These are phyloP conservation scores for Teleiodes luculella DNA, from an alignment of 2,888 invertebrate genomes.

Conservation along the genomic window DNA sequence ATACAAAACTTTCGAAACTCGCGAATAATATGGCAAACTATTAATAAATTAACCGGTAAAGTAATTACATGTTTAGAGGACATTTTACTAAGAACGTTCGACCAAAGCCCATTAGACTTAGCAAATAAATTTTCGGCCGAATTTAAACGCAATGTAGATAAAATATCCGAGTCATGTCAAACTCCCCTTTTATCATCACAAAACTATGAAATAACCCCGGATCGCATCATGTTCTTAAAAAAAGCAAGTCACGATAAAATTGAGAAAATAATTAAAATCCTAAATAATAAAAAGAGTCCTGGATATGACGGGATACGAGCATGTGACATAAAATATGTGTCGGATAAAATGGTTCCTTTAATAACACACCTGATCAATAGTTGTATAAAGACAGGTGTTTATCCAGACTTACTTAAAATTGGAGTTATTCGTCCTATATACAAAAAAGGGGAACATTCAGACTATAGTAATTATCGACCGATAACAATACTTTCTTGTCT, in stretches of 20 bases:
- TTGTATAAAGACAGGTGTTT: slow-evolving; percentile 6
- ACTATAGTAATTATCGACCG: slow-evolving; percentile 20
- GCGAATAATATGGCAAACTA: slow-evolving; percentile 15
- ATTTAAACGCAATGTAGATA: slow-evolving; percentile 10
- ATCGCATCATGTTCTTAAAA: slow-evolving; percentile 5
- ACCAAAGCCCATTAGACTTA: neutral
- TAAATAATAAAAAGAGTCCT: slow-evolving; percentile 16
- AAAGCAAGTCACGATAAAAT: neutral
- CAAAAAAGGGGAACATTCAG: slow-evolving; percentile 12
- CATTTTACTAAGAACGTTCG: slow-evolving; percentile 9
- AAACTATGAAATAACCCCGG: neutral
- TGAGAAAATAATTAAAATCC: slow-evolving; percentile 1
- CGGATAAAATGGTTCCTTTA: neutral
- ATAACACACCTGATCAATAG: slow-evolving; percentile 17
- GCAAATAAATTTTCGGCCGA: slow-evolving; percentile 11
- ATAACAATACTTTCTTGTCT: slow-evolving; percentile 19
- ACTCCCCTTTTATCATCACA: neutral
- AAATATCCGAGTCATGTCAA: neutral
- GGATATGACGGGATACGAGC: slow-evolving; percentile 15
- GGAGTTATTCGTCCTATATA: slow-evolving; percentile 19
- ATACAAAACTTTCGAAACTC: slow-evolving; percentile 15
- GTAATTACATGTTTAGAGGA: slow-evolving; percentile 12
- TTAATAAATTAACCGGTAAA: slow-evolving; percentile 17
- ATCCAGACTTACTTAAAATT: slow-evolving; percentile 14
- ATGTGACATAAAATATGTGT: slow-evolving; percentile 15